These are phyloP conservation scores for Drosophila macrospina DNA, from an alignment of 2,888 invertebrate species.

Conservation along the genomic window DNA sequence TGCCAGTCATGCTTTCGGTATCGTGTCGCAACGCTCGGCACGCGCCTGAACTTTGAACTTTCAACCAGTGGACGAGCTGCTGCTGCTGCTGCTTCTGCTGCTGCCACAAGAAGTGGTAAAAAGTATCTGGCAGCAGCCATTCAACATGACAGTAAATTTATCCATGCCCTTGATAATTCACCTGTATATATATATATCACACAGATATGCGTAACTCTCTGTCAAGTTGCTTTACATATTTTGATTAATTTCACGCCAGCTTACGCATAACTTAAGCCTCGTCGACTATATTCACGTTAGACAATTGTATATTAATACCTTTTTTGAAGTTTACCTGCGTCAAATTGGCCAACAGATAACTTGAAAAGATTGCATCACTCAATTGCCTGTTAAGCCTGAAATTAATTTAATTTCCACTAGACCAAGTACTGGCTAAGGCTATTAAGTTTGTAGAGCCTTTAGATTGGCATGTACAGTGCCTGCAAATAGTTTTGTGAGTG, in stretches of 20 bases:
- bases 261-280: conserved; percentile 30
- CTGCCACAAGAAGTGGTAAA: conserved; percentile 1
- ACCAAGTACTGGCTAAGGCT: not conserved
- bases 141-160: conserved; percentile 1
- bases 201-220: conserved; percentile 22
- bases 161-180: not conserved
- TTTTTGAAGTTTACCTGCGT: conserved; percentile 1
- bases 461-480: not conserved
- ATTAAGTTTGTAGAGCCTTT: not conserved
- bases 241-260: conserved; percentile 43
- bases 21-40: conserved; percentile 42
- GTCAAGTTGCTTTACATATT: conserved; percentile 33
- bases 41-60: conserved; percentile 74
- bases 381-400: conserved; percentile 16
- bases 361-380: conserved; percentile 18
- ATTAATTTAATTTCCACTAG: conserved; percentile 13
- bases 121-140: not conserved
- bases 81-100: not conserved
- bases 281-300: not conserved
- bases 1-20: conserved; percentile 60
- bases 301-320: conserved; percentile 1
- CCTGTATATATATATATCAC: not conserved
- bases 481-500: not conserved
- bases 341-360: conserved; percentile 2
- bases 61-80: conserved; percentile 18